A percentile compares a stretch with the other conserved stretches of the same genome.
These are phyloP conservation scores for Chironex yamaguchii DNA, from an alignment of 30 jellyfish, hydroid and myxozoan species.

Conservation along the genomic window DNA sequence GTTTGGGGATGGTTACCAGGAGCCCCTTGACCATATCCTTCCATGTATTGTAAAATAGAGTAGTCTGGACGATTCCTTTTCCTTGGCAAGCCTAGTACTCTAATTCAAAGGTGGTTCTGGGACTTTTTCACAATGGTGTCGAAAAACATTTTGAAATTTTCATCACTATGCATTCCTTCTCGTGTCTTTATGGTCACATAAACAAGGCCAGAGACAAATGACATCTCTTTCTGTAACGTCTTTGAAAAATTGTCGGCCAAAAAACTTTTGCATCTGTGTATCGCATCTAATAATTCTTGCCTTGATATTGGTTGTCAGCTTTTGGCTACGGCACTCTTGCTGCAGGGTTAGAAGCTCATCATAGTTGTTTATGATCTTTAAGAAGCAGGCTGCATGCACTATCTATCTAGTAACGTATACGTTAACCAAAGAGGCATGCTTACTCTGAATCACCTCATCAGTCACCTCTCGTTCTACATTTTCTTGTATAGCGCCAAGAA, in stretches of 20 bases:
- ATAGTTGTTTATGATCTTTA: conserved; percentile 32
- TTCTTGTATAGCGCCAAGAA: conserved; percentile 19
- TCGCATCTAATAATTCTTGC: conserved; percentile 67
- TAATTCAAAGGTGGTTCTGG: neutral
- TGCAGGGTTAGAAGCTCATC: conserved; percentile 21
- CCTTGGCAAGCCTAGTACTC: conserved; percentile 42
- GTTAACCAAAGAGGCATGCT: too few relatives aligned
- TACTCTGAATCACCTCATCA: neutral
- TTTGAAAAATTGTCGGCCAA: conserved; percentile 63
- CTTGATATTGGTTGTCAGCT: conserved; percentile 32
- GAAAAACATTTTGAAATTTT: conserved; percentile 32
- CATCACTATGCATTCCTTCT: conserved; percentile 48
- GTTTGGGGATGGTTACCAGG: conserved; percentile 31
- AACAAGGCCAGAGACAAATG: conserved; percentile 58
- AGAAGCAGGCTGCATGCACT: conserved; percentile 62
- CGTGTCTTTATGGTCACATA: conserved; percentile 39
- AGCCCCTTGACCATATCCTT: conserved; percentile 32
- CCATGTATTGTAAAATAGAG: conserved; percentile 33
- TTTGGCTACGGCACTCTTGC: conserved; percentile 40
- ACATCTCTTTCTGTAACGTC: conserved; percentile 65
- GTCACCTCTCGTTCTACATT: conserved; percentile 8
- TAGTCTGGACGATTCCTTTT: conserved; percentile 42
- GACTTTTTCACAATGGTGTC: conserved; percentile 38
- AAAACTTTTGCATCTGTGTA: conserved; percentile 47
- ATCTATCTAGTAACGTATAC: conserved; percentile 42